Conservation (phyloP, 2,888 invertebrate genomes). For the Drosophila monieri region DNA sequence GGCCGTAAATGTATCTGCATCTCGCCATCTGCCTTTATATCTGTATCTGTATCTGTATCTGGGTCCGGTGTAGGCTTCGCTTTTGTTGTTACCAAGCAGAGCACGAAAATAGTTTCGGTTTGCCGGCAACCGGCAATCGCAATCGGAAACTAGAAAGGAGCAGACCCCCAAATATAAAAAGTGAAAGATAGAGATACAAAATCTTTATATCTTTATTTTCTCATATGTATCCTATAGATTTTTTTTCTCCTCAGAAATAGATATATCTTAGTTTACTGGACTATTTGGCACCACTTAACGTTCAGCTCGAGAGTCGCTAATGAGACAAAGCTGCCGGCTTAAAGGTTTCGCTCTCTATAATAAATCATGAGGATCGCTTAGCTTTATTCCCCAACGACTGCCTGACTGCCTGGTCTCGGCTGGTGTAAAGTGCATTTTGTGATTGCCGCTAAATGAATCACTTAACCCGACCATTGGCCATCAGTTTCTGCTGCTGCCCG, state of each 20-base stretch:
- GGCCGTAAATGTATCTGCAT: constrained; percentile 57
- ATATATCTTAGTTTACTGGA: constrained; percentile 7
- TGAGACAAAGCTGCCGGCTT: constrained; percentile 74
- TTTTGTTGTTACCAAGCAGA: constrained; percentile 77
- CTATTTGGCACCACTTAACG: constrained; percentile 68
- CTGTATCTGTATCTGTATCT: constrained; percentile 27
- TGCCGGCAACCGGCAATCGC: constrained; percentile 32
- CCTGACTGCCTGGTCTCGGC: not conserved
- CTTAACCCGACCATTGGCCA: constrained; percentile 63
- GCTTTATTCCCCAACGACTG: constrained; percentile 1
- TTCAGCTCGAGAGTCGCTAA: constrained; percentile 53
- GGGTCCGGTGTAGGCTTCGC: constrained; percentile 16
- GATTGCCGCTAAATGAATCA: constrained; percentile 78
- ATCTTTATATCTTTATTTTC: no score
- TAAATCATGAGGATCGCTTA: constrained; percentile 68
- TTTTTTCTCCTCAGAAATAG: not conserved
- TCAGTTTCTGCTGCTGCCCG: constrained; percentile 24
- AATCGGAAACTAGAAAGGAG: constrained; percentile 61
- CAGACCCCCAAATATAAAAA: constrained; percentile 1
- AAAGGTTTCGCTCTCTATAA: constrained; percentile 58
- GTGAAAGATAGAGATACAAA: constrained; percentile 5
- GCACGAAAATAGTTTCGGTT: constrained; percentile 68
- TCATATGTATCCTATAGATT: no score
- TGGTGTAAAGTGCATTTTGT: constrained; percentile 74
- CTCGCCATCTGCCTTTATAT: constrained; percentile 35